Evolutionary conservation across 2,888 invertebrate genomes (phyloP).

Genomic region (Plemyria rubiginata): DNA sequence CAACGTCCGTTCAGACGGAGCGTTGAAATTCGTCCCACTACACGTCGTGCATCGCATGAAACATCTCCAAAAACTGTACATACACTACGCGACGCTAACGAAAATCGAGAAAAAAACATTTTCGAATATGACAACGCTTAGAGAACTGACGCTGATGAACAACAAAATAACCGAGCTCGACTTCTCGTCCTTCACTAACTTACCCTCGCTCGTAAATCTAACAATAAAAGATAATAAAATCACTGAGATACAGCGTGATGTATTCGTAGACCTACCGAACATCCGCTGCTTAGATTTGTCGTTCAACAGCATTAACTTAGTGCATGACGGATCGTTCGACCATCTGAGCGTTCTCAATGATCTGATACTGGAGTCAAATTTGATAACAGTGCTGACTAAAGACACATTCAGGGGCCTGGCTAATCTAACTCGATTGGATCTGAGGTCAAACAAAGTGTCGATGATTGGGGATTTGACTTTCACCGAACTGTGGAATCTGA

Average conservation of each 20-base stretch:
- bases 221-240: slow-evolving; percentile 92
- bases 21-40: slow-evolving; percentile 89
- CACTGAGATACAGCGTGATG: slow-evolving; percentile 89
- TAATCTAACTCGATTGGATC: slow-evolving; percentile 89
- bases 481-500: slow-evolving; percentile 90
- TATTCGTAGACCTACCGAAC: slow-evolving; percentile 90
- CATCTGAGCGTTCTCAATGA: slow-evolving; percentile 89
- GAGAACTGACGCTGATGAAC: slow-evolving; percentile 88
- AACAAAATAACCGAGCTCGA: slow-evolving; percentile 89
- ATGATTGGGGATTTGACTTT: slow-evolving; percentile 93
- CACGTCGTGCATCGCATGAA: slow-evolving; percentile 87
- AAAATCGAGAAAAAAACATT: slow-evolving; percentile 90
- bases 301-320: slow-evolving; percentile 92
- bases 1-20: slow-evolving; percentile 88
- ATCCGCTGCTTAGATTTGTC: slow-evolving; percentile 92
- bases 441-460: slow-evolving; percentile 90
- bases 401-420: slow-evolving; percentile 91
- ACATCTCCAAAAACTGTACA: slow-evolving; percentile 87
- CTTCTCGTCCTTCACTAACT: slow-evolving; percentile 89
- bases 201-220: slow-evolving; percentile 88
- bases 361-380: slow-evolving; percentile 91
- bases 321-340: slow-evolving; percentile 94
- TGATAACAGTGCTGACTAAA: slow-evolving; percentile 89
- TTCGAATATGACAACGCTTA: slow-evolving; percentile 89
- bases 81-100: slow-evolving; percentile 89